phyloP scores from a whole-genome alignment of 2,113 vertebrate species.

The Osmerus eperlanus region DNA sequence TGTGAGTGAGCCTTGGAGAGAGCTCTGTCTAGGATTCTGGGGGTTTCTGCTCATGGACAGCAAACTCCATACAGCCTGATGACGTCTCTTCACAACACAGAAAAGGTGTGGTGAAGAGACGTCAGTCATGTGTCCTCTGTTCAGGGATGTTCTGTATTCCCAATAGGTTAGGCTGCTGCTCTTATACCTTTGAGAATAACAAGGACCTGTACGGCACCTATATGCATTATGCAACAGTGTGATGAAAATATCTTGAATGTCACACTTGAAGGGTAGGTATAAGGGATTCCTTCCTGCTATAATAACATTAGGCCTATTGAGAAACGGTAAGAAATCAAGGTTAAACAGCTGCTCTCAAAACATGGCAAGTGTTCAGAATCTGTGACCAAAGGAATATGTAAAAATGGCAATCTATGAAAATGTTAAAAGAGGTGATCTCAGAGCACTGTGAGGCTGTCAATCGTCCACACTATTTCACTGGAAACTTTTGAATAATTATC shows the following conservation, averaged over 20 bases:
- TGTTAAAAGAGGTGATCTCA: neutral
- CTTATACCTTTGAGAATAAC: constrained; percentile 27
- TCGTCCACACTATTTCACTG: constrained; percentile 31
- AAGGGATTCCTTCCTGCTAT: constrained; percentile 1
- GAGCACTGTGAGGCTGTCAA: neutral
- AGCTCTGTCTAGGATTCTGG: constrained; percentile 8
- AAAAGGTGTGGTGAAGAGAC: too few relatives aligned
- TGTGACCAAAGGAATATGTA: neutral
- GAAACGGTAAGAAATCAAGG: constrained; percentile 22
- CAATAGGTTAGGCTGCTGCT: neutral
- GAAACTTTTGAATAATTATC: constrained; percentile 39
- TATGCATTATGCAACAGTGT: constrained; percentile 47
- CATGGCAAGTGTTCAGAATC: neutral
- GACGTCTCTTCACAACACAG: too few relatives aligned
- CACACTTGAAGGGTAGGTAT: constrained; percentile 35
- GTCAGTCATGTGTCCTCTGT: neutral
- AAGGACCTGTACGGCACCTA: constrained; percentile 18
- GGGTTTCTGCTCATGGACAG: neutral
- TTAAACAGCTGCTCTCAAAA: neutral
- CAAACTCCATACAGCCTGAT: neutral
- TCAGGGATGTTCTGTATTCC: neutral
- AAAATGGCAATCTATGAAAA: neutral
- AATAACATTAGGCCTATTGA: constrained; percentile 22
- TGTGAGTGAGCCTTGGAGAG: constrained; percentile 7
- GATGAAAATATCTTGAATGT: constrained; percentile 42